These are phyloP conservation scores for Drosophila azteca DNA, from an alignment of 1,140 invertebrate species.

Conservation along the genomic window DNA sequence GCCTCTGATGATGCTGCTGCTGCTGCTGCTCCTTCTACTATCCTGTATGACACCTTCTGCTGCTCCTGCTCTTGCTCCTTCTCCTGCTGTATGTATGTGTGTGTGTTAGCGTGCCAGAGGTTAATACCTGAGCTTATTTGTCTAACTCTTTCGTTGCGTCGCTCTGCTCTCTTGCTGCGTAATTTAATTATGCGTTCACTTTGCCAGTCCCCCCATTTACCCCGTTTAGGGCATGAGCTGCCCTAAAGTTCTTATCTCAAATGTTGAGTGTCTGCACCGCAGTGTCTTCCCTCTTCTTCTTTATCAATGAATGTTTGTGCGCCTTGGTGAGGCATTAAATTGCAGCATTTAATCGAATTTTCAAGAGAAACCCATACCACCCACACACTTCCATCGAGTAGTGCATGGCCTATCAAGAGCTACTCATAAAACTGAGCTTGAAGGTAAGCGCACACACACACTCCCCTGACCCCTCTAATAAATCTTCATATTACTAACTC, in stretches of 20 bases:
- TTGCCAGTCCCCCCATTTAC: slow-evolving; percentile 47
- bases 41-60: too few species aligned
- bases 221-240: neutral
- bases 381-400: too few species aligned
- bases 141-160: slow-evolving; percentile 79
- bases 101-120: slow-evolving; percentile 74
- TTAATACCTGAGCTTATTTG: slow-evolving; percentile 84
- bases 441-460: too few species aligned
- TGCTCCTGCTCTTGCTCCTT: neutral
- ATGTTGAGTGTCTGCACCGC: slow-evolving; percentile 62
- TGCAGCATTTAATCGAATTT: slow-evolving; percentile 81
- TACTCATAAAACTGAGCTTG: too few species aligned
- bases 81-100: slow-evolving; percentile 29
- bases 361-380: slow-evolving; percentile 42
- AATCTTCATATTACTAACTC: too few species aligned
- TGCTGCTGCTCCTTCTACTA: neutral
- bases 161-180: slow-evolving; percentile 61
- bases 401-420: too few species aligned
- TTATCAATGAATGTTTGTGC: slow-evolving; percentile 1
- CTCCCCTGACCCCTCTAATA: too few species aligned
- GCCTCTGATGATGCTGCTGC: neutral
- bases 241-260: slow-evolving; percentile 67
- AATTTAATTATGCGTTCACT: slow-evolving; percentile 84
- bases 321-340: slow-evolving; percentile 58
- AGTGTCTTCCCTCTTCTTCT: slow-evolving; percentile 11